Evolutionary conservation across 2,797 vertebrate species (phyloP), one percentile per base, ranked within the genome.

Genomic region (Sylvia borin): DNA sequence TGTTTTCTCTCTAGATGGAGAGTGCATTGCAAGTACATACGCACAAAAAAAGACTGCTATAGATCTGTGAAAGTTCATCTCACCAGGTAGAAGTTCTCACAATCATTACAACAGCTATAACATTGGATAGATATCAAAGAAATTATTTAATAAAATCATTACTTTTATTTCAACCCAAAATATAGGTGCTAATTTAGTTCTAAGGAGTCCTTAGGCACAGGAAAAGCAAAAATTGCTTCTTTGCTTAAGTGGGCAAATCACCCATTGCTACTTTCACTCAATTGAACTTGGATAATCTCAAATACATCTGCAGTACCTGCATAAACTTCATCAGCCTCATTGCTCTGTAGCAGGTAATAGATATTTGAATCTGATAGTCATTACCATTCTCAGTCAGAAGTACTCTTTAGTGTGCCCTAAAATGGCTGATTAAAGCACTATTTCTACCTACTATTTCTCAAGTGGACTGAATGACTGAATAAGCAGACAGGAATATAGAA

Each of bases 381-480:
- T 88, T 79, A 87, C 36, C 48, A 48, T 90, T 86, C 31, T 43
- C 42, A 87, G 74, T 71, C 57, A 94, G 64, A 32, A 93, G 73
- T 71, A 91, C 65, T 85, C 71, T 93, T 92, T 27, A 73, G 36
- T 13, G 50, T 77, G 48, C n/a, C 65, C 38, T 92, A 85, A 95
- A 93, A 92, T 68, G 47, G 60, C 75, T 95, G 81, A 96, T 89
- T 93, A 80, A 94, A 87, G 68, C 74, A 95, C 61, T 87, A 85
- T 93, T 96, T 92, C 75, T 85, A 79, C 55, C 25, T 72, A 17
- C 34, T 61, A 61, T 92, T 93, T 96, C 92, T 93, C 95, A 92
- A 61, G 78, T 85, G 87, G 57, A 91, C 87, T 91, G 75, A 91
- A 75, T 89, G 61, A 93, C 85, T 91, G 75, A 94, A 72, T 88